phyloP scores from a whole-genome alignment of 2,797 vertebrate genomes.

The Urosaurus nigricauda region DNA sequence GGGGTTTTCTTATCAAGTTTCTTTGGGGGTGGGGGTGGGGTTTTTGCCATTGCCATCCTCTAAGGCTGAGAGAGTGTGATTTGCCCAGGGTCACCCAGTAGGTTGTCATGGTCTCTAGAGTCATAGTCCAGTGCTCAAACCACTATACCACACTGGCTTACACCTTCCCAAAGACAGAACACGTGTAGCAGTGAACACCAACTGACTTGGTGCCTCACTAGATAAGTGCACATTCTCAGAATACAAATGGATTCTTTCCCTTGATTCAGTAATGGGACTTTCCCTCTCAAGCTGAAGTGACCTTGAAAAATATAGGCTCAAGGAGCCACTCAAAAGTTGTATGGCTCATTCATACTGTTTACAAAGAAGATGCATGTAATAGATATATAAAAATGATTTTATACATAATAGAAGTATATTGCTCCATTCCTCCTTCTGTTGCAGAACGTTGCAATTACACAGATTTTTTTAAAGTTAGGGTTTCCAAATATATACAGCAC shows the following conservation, averaged over 20 bases:
- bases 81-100: too few species aligned
- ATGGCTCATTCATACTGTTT: neutral
- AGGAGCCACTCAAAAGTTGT: neutral
- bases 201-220: neutral
- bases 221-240: neutral
- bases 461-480: too few species aligned
- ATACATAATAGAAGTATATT: neutral
- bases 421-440: neutral
- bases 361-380: neutral
- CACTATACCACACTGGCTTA: too few species aligned
- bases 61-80: too few species aligned
- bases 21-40: too few species aligned
- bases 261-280: neutral
- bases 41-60: too few species aligned
- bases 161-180: neutral
- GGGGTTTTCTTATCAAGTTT: too few species aligned
- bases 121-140: too few species aligned
- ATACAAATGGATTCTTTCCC: neutral
- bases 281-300: neutral
- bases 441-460: neutral
- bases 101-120: too few species aligned
- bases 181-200: neutral
- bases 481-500: too few species aligned
- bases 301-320: neutral
- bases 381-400: conserved; percentile 35